Conservation (phyloP, 2,113 vertebrate species). For the Gnathonemus echidnorhynchus region DNA sequence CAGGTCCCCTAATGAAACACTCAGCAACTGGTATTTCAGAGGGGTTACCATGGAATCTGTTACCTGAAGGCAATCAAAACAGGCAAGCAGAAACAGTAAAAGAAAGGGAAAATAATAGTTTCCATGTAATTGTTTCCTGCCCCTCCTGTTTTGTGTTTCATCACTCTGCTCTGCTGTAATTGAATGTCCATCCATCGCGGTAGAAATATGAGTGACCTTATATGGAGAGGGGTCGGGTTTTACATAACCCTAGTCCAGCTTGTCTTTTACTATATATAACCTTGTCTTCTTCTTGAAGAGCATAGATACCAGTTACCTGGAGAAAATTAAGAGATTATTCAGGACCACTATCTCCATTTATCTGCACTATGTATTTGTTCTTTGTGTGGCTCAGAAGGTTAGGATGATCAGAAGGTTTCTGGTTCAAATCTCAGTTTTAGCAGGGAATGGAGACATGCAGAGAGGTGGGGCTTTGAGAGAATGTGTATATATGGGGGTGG, state of each 20-base stretch:
- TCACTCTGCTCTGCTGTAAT: neutral
- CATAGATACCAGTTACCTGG: neutral
- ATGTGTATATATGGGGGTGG: neutral
- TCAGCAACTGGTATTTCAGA: neutral
- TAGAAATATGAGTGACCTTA: neutral
- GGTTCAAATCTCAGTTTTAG: neutral
- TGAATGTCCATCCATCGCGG: neutral
- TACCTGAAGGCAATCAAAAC: neutral
- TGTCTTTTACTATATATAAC: neutral
- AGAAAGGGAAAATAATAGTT: neutral
- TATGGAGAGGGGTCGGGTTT: neutral
- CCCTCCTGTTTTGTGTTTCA: neutral
- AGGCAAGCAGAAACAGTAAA: neutral
- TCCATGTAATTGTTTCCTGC: neutral
- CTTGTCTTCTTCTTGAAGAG: neutral
- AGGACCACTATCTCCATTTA: neutral
- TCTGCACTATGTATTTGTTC: neutral
- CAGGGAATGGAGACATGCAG: neutral
- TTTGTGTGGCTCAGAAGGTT: neutral
- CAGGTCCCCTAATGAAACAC: constrained; percentile 18
- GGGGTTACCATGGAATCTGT: neutral
- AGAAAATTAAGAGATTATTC: neutral
- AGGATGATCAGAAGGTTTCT: neutral
- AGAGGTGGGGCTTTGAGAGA: neutral
- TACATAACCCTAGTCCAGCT: neutral